Conservation (phyloP, 2,797 vertebrate genomes). For the Echiichthys vipera region DNA sequence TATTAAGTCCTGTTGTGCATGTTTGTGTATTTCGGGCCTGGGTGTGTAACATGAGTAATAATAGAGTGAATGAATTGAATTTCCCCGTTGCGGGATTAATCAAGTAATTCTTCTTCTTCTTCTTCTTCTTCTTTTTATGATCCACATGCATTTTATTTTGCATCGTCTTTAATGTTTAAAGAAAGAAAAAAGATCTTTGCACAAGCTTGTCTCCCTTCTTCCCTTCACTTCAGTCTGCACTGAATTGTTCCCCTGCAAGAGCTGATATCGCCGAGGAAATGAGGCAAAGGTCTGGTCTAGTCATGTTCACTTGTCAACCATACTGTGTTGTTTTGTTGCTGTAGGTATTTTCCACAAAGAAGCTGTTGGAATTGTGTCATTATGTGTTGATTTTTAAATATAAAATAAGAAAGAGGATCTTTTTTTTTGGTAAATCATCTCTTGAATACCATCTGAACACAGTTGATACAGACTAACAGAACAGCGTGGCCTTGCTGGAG, state of each 20-base stretch:
- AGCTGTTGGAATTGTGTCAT: constrained; percentile 67
- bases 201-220: constrained; percentile 45
- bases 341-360: constrained; percentile 53
- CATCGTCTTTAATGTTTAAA: constrained; percentile 88
- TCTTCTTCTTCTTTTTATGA: too few species aligned
- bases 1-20: too few species aligned
- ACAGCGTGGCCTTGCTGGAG: constrained; percentile 21
- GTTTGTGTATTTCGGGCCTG: too few species aligned
- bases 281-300: constrained; percentile 28
- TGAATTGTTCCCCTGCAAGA: constrained; percentile 60
- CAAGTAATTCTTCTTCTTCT: too few species aligned
- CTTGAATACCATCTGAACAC: not conserved
- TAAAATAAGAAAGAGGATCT: constrained; percentile 46
- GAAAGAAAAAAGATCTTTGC: constrained; percentile 71
- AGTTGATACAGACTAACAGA: not conserved
- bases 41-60: too few species aligned
- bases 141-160: constrained; percentile 65
- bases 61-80: too few species aligned
- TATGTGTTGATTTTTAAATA: constrained; percentile 72
- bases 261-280: constrained; percentile 43
- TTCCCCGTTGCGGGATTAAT: too few species aligned
- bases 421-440: not conserved
- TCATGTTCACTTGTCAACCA: constrained; percentile 27
- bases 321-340: constrained; percentile 43
- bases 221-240: constrained; percentile 62